A percentile compares a stretch with the other conserved stretches of the same genome.
Conservation (phyloP, 1,140 invertebrate genomes). For the Pogonomyrmex californicus region DNA sequence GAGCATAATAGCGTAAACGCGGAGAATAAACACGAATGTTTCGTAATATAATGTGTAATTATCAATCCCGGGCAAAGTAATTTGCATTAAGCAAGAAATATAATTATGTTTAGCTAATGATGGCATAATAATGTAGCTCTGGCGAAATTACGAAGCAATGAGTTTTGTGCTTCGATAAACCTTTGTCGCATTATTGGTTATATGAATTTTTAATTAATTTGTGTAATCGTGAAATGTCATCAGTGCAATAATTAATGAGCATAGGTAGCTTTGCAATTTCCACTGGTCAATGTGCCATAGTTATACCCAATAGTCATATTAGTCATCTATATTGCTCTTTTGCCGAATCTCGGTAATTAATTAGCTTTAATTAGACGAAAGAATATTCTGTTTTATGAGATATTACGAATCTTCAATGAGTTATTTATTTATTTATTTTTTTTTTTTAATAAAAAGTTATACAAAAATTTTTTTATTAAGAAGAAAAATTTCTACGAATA, state of each 20-base stretch:
- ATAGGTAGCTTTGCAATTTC: slow-evolving; percentile 55
- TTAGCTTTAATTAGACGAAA: slow-evolving; percentile 54
- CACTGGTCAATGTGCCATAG: slow-evolving; percentile 30
- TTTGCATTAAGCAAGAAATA: slow-evolving; percentile 65
- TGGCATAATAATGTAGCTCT: slow-evolving; percentile 60
- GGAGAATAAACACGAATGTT: slow-evolving; percentile 57
- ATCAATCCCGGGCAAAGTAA: slow-evolving; percentile 62
- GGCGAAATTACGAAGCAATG: slow-evolving; percentile 54
- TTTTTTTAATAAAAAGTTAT: slow-evolving; percentile 1
- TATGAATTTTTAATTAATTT: slow-evolving; percentile 66
- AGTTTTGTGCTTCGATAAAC: slow-evolving; percentile 60
- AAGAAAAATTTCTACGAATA: neutral
- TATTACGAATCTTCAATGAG: slow-evolving; percentile 37
- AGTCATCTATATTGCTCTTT: slow-evolving; percentile 41
- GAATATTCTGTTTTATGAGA: slow-evolving; percentile 23
- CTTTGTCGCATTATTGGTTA: slow-evolving; percentile 62
- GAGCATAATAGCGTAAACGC: slow-evolving; percentile 56
- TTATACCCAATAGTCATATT: slow-evolving; percentile 66
- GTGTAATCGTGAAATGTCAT: slow-evolving; percentile 45
- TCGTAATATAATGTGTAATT: slow-evolving; percentile 65
- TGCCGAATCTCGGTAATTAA: slow-evolving; percentile 52
- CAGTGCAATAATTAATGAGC: slow-evolving; percentile 65
- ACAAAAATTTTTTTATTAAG: neutral
- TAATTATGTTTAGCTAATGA: slow-evolving; percentile 64
- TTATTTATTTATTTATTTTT: neutral